Conservation (phyloP, 1,140 invertebrate genomes). For the Ptiloglossa arizonensis region DNA sequence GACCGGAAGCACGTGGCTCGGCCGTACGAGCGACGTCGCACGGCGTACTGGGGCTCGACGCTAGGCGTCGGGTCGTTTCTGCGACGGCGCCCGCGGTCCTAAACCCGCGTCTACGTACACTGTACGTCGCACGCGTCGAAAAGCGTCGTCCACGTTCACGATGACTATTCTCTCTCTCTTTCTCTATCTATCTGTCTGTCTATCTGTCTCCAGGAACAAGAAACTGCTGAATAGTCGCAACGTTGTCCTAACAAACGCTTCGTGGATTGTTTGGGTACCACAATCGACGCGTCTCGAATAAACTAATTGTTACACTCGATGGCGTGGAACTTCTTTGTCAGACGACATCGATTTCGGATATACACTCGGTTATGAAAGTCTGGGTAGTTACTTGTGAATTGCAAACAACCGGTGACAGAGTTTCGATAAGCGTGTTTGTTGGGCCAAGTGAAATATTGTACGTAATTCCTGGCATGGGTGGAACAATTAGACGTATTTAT, state of each 20-base stretch:
- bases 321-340: too few relatives aligned
- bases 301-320: background rate
- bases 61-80: conserved; percentile 44
- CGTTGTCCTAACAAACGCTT: background rate
- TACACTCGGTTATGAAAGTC: background rate
- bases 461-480: too few relatives aligned
- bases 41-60: conserved; percentile 66
- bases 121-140: conserved; percentile 18
- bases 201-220: too few relatives aligned
- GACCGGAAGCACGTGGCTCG: conserved; percentile 69
- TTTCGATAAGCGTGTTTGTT: too few relatives aligned
- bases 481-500: too few relatives aligned
- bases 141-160: conserved; percentile 4
- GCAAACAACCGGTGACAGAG: too few relatives aligned
- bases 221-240: conserved; percentile 31
- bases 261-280: background rate
- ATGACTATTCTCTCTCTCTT: conserved; percentile 3
- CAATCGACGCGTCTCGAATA: background rate
- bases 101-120: conserved; percentile 34
- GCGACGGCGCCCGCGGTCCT: conserved; percentile 55
- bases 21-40: conserved; percentile 55
- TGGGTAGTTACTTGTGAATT: too few relatives aligned
- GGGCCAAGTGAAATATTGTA: too few relatives aligned
- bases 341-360: background rate
- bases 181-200: too few relatives aligned